Evolutionary conservation across 2,888 invertebrate species (phyloP).

Genomic region (Phalangium opilio): DNA sequence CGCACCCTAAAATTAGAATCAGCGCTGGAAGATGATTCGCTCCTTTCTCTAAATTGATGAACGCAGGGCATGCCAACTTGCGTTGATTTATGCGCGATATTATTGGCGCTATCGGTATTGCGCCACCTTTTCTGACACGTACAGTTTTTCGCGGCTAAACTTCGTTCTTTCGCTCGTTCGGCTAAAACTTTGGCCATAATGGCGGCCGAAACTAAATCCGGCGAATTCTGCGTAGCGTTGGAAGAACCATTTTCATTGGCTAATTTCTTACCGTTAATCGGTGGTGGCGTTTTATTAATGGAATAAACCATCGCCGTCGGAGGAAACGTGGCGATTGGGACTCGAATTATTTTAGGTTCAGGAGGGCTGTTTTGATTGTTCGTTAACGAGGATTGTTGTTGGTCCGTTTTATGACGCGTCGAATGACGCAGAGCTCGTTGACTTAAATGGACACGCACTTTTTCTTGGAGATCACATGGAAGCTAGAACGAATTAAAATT

Average conservation of each 20-base stretch:
- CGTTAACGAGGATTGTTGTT: slow-evolving; percentile 13
- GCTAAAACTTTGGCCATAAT: slow-evolving; percentile 82
- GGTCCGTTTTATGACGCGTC: slow-evolving; percentile 23
- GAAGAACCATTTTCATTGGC: not conserved
- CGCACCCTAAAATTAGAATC: slow-evolving; percentile 12
- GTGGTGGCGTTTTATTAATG: slow-evolving; percentile 8
- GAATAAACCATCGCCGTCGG: slow-evolving; percentile 64
- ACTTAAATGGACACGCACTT: slow-evolving; percentile 43
- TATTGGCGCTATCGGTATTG: no score
- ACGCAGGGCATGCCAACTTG: slow-evolving; percentile 15
- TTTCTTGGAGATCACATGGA: slow-evolving; percentile 75
- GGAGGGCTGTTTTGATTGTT: slow-evolving; percentile 21
- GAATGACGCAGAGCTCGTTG: slow-evolving; percentile 15
- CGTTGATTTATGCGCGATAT: slow-evolving; percentile 9
- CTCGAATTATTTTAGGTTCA: slow-evolving; percentile 49
- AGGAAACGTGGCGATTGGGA: slow-evolving; percentile 62
- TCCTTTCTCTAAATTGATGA: slow-evolving; percentile 12
- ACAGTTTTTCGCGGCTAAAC: slow-evolving; percentile 7
- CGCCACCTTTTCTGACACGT: slow-evolving; percentile 6
- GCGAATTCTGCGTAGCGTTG: slow-evolving; percentile 3
- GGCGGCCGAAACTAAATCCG: slow-evolving; percentile 52
- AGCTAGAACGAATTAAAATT: slow-evolving; percentile 43
- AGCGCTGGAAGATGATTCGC: slow-evolving; percentile 15
- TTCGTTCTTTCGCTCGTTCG: slow-evolving; percentile 51
- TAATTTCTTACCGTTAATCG: slow-evolving; percentile 3